A percentile compares a stretch with the other conserved stretches of the same genome.
Evolutionary conservation across 2,888 invertebrate species (phyloP).

Genomic region (Nineta flava): DNA sequence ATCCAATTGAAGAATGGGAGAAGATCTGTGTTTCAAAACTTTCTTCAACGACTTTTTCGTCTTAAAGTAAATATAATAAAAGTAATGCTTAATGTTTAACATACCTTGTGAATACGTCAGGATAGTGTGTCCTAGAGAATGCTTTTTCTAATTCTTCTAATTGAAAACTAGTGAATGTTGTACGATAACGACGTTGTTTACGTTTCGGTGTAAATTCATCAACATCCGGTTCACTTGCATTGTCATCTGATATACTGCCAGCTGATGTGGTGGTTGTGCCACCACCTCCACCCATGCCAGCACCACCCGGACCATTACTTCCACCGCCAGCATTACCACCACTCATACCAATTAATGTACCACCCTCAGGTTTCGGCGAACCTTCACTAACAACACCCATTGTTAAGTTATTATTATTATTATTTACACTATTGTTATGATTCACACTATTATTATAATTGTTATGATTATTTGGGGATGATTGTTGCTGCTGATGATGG

Average conservation of each 20-base stretch:
- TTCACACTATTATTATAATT: background rate
- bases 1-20: no score
- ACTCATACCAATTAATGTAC: constrained; percentile 16
- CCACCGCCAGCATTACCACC: constrained; percentile 22
- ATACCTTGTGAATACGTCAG: constrained; percentile 92
- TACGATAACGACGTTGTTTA: constrained; percentile 79
- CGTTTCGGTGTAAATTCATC: constrained; percentile 71
- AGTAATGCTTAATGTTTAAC: background rate
- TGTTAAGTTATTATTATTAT: background rate
- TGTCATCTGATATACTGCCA: constrained; percentile 39
- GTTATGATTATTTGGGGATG: background rate
- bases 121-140: constrained; percentile 93
- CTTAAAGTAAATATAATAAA: no score
- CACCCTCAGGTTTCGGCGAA: constrained; percentile 5
- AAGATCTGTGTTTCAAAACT: no score
- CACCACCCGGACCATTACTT: background rate
- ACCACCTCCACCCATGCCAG: constrained; percentile 26
- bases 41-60: no score
- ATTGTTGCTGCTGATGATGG: background rate
- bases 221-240: constrained; percentile 47
- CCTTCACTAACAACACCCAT: constrained; percentile 8
- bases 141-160: constrained; percentile 93
- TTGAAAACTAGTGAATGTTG: constrained; percentile 91
- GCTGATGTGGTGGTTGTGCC: constrained; percentile 20
- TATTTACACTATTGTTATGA: background rate